Base-by-base conservation (phyloP, 2,888 invertebrate genomes). In the Xanthorhoe designata region DNA sequence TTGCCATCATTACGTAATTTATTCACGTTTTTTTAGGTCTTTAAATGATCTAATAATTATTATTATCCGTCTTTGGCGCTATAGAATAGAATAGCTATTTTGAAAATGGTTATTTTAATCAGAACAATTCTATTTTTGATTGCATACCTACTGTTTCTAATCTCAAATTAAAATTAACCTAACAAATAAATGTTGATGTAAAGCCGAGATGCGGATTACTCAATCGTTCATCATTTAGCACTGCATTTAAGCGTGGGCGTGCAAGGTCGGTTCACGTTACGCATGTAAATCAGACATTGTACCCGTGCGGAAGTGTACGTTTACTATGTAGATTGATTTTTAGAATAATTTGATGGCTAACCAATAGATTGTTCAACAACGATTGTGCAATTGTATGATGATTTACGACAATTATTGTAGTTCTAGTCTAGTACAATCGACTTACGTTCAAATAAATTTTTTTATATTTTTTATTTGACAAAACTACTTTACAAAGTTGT, bases 211-310 rank as follows among this genome's bases (percentile, higher is more conserved):
- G 10, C 45, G n/a, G 15, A 45, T 45, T 45, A 45, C 45, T 15
- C 15, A 47, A 47, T 38, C 38, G 8, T 59, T 32, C 47, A 42
- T 47, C 38, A 42, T 42, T 42, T 32, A 61, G 35, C 54, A 59
- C 1, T 29, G 32, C 57, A 29, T 18, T 13, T 56, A 29, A 24
- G 54, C 49, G 64, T 61, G 51, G 62, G 17, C 13, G 13, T 42
- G 13, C 70, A 65, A 70, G 67, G 70, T 63, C 64, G 56, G 9
- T 15, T 45, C 49, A 57, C n/a, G 38, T 61, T 66, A 49, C 58
- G 53, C 45, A 69, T 53, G 60, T 52, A 24, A 58, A 62, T 49
- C 35, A 47, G 49, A 50, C 45, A 51, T 53, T 19, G 59, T 64
- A 61, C 51, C 45, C 52, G 9, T 17, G 56, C 51, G 51, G 51